Percentiles rank a stretch among this genome's conserved stretches.
phyloP scores from a whole-genome alignment of 2,113 vertebrate genomes.

The Saiga tatarica region DNA sequence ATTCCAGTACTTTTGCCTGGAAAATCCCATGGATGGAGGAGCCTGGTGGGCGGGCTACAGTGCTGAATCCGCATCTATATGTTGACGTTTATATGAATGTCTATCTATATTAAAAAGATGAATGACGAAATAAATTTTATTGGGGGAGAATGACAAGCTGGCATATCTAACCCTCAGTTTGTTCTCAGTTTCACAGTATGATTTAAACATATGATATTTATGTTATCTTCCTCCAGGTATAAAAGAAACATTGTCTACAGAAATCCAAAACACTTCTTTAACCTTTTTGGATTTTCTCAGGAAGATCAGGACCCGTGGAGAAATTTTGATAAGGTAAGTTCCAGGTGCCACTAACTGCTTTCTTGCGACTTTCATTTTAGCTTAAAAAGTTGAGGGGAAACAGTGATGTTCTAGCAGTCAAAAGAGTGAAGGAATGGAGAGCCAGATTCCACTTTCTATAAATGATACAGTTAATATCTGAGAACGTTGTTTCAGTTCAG shows the following conservation, averaged over 20 bases:
- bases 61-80: background rate
- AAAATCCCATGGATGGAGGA: too few species aligned
- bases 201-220: background rate
- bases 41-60: too few species aligned
- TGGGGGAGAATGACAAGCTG: background rate
- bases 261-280: background rate
- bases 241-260: constrained; percentile 24
- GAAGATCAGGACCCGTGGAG: background rate
- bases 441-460: background rate
- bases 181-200: background rate
- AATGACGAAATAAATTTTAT: background rate
- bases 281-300: constrained; percentile 1
- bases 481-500: background rate
- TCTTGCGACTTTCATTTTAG: background rate
- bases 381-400: background rate
- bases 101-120: background rate
- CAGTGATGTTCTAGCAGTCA: background rate
- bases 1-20: too few species aligned
- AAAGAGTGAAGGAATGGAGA: background rate
- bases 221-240: constrained; percentile 39
- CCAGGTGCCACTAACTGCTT: background rate
- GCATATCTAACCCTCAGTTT: background rate
- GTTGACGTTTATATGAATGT: background rate
- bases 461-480: background rate
- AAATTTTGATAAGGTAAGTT: constrained; percentile 26